Evolutionary conservation across 2,888 invertebrate species (phyloP).

Genomic region (Lithophane socia): DNA sequence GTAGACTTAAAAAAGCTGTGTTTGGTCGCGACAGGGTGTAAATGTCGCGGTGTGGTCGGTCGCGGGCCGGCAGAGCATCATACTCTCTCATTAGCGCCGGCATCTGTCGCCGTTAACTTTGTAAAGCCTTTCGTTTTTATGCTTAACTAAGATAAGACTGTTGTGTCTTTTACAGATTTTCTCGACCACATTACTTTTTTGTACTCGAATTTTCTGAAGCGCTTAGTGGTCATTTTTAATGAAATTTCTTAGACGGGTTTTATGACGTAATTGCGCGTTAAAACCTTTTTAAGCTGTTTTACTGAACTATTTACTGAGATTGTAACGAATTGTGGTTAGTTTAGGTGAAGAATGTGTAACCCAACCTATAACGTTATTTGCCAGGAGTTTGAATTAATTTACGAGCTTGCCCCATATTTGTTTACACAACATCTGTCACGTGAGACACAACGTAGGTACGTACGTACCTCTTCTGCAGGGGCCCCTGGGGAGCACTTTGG

Average conservation of each 20-base stretch:
- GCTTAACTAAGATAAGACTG: conserved; percentile 59
- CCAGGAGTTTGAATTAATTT: conserved; percentile 11
- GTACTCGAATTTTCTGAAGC: conserved; percentile 5
- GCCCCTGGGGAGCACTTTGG: background rate
- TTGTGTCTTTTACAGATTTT: conserved; percentile 46
- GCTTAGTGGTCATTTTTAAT: conserved; percentile 38
- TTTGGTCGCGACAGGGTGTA: conserved; percentile 25
- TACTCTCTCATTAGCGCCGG: conserved; percentile 65
- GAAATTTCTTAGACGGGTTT: conserved; percentile 18
- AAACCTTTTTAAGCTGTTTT: conserved; percentile 14
- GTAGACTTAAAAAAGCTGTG: conserved; percentile 31
- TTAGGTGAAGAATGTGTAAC: background rate
- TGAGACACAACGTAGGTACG: background rate
- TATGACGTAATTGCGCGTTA: conserved; percentile 20
- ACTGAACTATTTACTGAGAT: conserved; percentile 13
- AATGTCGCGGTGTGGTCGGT: conserved; percentile 7
- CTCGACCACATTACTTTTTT: conserved; percentile 34
- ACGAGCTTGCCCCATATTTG: conserved; percentile 13
- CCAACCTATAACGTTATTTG: background rate
- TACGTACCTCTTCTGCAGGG: background rate
- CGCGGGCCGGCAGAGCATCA: conserved; percentile 11
- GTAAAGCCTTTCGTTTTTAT: conserved; percentile 63
- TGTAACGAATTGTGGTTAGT: background rate
- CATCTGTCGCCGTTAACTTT: conserved; percentile 49
- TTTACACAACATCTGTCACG: conserved; percentile 16